A percentile compares a stretch with the other conserved stretches of the same genome.
Conservation (phyloP, 2,797 vertebrate genomes). For the Amniataba percoides region DNA sequence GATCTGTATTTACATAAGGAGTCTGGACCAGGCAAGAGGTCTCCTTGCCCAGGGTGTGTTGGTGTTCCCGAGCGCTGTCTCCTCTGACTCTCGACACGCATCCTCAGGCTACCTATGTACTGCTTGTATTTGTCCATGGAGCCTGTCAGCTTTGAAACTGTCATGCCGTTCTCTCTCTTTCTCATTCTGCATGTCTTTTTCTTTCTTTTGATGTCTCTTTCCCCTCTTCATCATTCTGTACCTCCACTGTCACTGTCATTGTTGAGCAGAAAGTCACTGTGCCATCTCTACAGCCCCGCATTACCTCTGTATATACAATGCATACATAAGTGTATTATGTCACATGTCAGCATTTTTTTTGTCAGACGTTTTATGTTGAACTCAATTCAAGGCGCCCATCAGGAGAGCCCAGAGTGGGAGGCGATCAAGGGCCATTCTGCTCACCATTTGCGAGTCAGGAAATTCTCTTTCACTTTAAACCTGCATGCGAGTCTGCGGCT, state of each 20-base stretch:
- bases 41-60: conserved; percentile 76
- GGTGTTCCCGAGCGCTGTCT: conserved; percentile 54
- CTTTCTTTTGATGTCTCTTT: conserved; percentile 17
- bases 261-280: conserved; percentile 8
- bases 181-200: conserved; percentile 15
- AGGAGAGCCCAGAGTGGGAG: background rate
- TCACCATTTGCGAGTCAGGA: conserved; percentile 24
- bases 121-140: conserved; percentile 53
- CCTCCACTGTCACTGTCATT: conserved; percentile 19
- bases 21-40: conserved; percentile 62
- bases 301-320: background rate
- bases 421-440: conserved; percentile 31
- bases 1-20: conserved; percentile 74
- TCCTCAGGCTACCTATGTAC: conserved; percentile 64
- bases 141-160: conserved; percentile 65
- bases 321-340: background rate
- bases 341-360: conserved; percentile 36
- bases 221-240: conserved; percentile 13
- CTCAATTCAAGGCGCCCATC: background rate
- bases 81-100: conserved; percentile 52
- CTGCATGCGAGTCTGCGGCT: background rate
- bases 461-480: conserved; percentile 14
- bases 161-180: conserved; percentile 39
- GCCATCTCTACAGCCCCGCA: background rate
- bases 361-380: conserved; percentile 27